These are phyloP conservation scores for Calvadosia cruxmelitensis DNA, from an alignment of 30 jellyfish, hydroid and myxozoan species.

Conservation along the genomic window DNA sequence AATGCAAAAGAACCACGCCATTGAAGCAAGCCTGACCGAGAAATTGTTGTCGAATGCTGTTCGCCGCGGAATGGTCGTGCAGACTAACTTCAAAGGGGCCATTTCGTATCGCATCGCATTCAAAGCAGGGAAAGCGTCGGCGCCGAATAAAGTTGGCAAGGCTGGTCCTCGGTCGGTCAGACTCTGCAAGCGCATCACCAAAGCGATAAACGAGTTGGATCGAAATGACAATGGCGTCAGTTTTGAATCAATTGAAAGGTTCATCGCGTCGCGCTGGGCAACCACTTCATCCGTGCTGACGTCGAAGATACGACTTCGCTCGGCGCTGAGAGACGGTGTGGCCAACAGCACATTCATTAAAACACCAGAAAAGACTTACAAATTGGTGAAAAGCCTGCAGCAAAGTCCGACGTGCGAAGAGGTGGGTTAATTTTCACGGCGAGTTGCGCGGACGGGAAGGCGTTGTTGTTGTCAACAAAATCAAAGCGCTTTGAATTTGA, in stretches of 20 bases:
- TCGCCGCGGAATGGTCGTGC: constrained; percentile 48
- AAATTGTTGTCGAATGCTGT: constrained; percentile 37
- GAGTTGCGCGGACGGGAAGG: not conserved
- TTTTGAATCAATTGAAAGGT: constrained; percentile 42
- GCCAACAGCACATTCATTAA: constrained; percentile 45
- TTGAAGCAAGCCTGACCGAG: constrained; percentile 55
- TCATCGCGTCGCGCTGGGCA: constrained; percentile 41
- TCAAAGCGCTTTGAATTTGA: too few species aligned
- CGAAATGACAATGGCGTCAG: constrained; percentile 50
- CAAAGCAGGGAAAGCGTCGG: constrained; percentile 25
- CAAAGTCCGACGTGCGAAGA: constrained; percentile 10
- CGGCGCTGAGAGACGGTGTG: constrained; percentile 51
- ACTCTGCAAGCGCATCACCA: constrained; percentile 33
- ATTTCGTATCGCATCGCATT: constrained; percentile 49
- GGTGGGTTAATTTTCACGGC: too few species aligned
- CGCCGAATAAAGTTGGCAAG: not conserved
- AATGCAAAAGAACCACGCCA: constrained; percentile 58
- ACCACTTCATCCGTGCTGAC: constrained; percentile 40
- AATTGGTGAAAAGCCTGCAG: constrained; percentile 31
- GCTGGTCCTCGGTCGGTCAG: constrained; percentile 32
- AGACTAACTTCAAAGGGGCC: constrained; percentile 63
- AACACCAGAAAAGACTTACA: constrained; percentile 31
- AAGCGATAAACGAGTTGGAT: constrained; percentile 31
- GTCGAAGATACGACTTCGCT: constrained; percentile 37
- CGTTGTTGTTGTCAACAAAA: not conserved